Percentiles rank a stretch among this genome's conserved stretches.
Conservation (phyloP, 2,113 vertebrate species). For the Cryptomyrus ogoouensis region DNA sequence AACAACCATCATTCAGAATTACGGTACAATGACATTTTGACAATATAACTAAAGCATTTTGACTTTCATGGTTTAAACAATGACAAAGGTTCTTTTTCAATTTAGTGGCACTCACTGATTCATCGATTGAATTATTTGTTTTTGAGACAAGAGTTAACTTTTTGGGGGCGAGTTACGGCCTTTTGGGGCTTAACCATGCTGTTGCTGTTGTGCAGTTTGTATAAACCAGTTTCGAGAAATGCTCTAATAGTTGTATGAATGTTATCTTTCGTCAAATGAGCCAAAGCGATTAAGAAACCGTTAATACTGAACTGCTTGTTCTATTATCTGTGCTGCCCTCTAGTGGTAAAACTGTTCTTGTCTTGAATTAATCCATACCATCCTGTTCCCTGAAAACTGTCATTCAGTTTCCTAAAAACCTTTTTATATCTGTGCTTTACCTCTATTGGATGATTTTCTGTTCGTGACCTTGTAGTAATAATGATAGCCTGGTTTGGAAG, state of each 20-base stretch:
- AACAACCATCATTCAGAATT: not conserved
- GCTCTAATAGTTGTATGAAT: not conserved
- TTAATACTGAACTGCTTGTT: not conserved
- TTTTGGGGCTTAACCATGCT: not conserved
- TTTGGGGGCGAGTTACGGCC: not conserved
- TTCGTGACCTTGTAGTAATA: not conserved
- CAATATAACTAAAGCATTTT: not conserved
- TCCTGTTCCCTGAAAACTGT: not conserved
- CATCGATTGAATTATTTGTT: not conserved
- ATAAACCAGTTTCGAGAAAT: not conserved
- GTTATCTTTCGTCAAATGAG: not conserved
- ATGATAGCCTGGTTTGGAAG: not conserved
- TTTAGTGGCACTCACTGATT: not conserved
- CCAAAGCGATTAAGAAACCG: not conserved
- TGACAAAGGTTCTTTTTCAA: not conserved
- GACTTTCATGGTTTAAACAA: not conserved
- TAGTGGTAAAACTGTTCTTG: conserved; percentile 46
- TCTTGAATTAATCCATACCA: not conserved
- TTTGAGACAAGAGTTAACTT: not conserved
- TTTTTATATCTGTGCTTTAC: not conserved
- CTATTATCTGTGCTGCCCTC: conserved; percentile 53
- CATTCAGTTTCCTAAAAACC: not conserved
- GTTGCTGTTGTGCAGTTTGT: not conserved
- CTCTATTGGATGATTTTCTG: not conserved
- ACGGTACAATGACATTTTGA: not conserved